A percentile compares a stretch with the other conserved stretches of the same genome.
phyloP scores from a whole-genome alignment of 2,113 vertebrate genomes.

The Columbina picui region DNA sequence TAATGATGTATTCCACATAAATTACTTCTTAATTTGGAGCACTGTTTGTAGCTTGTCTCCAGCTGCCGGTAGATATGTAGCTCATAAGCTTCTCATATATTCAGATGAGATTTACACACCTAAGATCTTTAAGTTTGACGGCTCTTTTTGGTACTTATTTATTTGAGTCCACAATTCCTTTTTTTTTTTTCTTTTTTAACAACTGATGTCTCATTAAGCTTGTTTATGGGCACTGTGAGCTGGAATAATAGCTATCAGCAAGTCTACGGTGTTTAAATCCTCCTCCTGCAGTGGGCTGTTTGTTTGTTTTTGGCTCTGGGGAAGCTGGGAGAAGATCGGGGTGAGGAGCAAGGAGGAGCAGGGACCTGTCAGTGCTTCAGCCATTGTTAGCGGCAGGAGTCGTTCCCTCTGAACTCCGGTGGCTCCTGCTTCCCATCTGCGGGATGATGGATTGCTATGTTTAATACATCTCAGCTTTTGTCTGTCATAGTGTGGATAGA shows the following conservation, averaged over 20 bases:
- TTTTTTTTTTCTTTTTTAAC: too few relatives aligned
- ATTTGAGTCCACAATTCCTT: neutral
- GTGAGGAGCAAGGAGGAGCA: slow-evolving; percentile 62
- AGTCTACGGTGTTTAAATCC: slow-evolving; percentile 55
- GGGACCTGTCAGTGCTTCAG: slow-evolving; percentile 76
- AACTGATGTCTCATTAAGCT: neutral
- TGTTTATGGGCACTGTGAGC: slow-evolving; percentile 16
- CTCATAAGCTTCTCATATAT: neutral
- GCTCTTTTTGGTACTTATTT: neutral
- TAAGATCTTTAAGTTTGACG: neutral
- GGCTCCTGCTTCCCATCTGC: slow-evolving; percentile 86
- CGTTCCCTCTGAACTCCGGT: slow-evolving; percentile 79
- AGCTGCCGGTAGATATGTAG: slow-evolving; percentile 14
- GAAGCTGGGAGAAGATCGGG: slow-evolving; percentile 65
- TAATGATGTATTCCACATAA: slow-evolving; percentile 60
- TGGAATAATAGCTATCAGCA: slow-evolving; percentile 17
- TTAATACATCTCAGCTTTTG: slow-evolving; percentile 90
- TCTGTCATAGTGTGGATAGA: slow-evolving; percentile 84
- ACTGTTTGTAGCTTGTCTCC: slow-evolving; percentile 9
- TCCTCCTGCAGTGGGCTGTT: slow-evolving; percentile 63
- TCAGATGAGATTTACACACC: slow-evolving; percentile 11
- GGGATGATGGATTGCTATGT: slow-evolving; percentile 86
- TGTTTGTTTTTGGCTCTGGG: slow-evolving; percentile 65
- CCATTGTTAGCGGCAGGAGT: slow-evolving; percentile 84
- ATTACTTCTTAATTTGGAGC: slow-evolving; percentile 53